Evolutionary conservation across 2,113 vertebrate genomes (phyloP).

Genomic region (Motacilla alba): DNA sequence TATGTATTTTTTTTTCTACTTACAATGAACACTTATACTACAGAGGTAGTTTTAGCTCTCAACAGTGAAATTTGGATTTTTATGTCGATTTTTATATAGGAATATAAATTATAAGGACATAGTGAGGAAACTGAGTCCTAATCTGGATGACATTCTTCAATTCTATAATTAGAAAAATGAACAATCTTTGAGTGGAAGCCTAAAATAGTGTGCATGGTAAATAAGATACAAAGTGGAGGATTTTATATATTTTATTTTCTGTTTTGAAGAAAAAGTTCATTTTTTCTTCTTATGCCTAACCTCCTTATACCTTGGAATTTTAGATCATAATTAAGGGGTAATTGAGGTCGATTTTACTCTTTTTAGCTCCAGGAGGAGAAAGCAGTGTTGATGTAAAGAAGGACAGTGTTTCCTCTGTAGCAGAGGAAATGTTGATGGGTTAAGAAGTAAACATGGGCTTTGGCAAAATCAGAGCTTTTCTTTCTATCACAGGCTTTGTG

Average conservation of each 20-base stretch:
- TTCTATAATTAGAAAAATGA: background rate
- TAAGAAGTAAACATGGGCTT: background rate
- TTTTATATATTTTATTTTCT: background rate
- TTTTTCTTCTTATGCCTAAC: background rate
- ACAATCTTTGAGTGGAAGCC: background rate
- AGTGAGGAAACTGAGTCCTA: background rate
- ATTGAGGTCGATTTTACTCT: background rate
- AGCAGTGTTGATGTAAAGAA: background rate
- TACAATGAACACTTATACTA: background rate
- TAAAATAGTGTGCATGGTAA: background rate
- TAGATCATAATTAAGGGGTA: background rate
- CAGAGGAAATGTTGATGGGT: background rate
- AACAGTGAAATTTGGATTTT: background rate
- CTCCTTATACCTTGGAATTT: background rate
- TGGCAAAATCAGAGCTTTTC: background rate
- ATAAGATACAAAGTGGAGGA: background rate
- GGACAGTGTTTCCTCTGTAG: rapidly evolving
- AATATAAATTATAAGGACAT: background rate
- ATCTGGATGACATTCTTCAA: background rate
- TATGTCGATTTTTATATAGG: background rate
- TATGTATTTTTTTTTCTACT: background rate
- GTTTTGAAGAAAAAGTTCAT: background rate
- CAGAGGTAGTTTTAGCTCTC: background rate
- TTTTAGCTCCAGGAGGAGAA: background rate
- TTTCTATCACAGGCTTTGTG: background rate